Percentiles rank a stretch among this genome's conserved stretches.
Conservation (phyloP, 2,113 vertebrate species). For the Datnioides undecimradiatus region DNA sequence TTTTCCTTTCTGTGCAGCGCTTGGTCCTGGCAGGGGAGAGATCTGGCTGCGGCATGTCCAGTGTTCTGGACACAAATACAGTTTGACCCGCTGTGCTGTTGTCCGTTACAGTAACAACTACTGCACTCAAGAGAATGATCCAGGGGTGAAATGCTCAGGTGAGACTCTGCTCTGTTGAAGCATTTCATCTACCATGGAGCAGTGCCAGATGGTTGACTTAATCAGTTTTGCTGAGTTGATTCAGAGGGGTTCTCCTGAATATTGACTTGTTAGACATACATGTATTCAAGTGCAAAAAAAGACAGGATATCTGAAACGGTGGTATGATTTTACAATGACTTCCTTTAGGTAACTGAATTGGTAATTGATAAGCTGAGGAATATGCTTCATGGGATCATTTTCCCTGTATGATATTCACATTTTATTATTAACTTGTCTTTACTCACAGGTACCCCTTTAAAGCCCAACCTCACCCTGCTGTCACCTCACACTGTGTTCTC, state of each 20-base stretch:
- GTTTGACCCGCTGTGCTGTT: constrained; percentile 73
- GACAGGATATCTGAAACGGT: too few relatives aligned
- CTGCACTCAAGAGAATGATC: constrained; percentile 79
- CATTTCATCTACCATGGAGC: neutral
- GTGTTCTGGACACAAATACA: constrained; percentile 79
- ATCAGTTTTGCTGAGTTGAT: neutral
- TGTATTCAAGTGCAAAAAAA: too few relatives aligned
- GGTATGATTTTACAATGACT: too few relatives aligned
- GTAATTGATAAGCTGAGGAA: too few relatives aligned
- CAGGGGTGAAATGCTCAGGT: constrained; percentile 83
- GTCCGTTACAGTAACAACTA: constrained; percentile 53
- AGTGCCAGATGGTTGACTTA: neutral
- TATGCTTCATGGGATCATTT: neutral
- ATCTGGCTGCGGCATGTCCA: constrained; percentile 76
- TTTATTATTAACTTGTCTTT: neutral
- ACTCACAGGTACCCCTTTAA: constrained; percentile 72
- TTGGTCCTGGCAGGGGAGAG: constrained; percentile 62
- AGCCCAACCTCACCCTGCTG: constrained; percentile 78
- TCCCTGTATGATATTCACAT: neutral
- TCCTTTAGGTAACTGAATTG: too few relatives aligned
- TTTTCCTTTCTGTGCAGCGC: constrained; percentile 23
- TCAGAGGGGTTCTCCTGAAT: neutral
- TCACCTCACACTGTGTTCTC: constrained; percentile 78
- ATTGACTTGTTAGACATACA: neutral
- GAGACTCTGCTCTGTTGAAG: neutral